These are phyloP conservation scores for Pachydiplax longipennis DNA, from an alignment of 2,888 invertebrate genomes.

Conservation along the genomic window DNA sequence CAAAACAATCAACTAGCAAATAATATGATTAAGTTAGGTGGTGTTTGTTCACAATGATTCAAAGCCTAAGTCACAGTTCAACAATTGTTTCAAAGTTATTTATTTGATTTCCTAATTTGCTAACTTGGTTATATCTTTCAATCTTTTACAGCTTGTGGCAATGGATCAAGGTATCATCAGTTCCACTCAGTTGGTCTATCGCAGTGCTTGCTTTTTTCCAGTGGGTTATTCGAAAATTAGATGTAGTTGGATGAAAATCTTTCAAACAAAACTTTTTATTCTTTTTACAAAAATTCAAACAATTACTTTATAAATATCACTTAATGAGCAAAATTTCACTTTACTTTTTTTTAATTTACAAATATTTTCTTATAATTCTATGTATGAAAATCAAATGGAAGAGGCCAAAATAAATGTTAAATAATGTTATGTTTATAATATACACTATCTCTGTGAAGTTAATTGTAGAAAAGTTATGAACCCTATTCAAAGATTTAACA, in stretches of 20 bases:
- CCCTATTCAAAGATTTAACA: neutral
- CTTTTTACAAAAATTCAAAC: neutral
- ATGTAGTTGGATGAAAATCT: conserved; percentile 54
- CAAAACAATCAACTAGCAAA: no score
- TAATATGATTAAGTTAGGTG: no score
- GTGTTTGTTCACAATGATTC: no score
- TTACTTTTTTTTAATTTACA: neutral
- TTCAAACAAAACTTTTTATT: neutral
- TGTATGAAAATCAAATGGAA: neutral
- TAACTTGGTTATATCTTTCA: no score
- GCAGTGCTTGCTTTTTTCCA: conserved; percentile 78
- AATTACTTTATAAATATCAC: no score
- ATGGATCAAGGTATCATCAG: conserved; percentile 78
- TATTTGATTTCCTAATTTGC: no score
- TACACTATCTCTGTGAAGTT: neutral
- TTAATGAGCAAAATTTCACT: no score
- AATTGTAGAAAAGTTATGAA: neutral
- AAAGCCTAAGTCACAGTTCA: no score
- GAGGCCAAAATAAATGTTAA: neutral
- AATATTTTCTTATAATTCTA: neutral
- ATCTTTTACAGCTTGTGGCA: conserved; percentile 69
- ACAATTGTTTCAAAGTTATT: no score
- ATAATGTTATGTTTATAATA: neutral
- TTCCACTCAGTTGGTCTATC: conserved; percentile 84
- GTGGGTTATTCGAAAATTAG: conserved; percentile 78